Conservation (phyloP, 2,888 invertebrate genomes). For the Sphaerophoria rueppellii region DNA sequence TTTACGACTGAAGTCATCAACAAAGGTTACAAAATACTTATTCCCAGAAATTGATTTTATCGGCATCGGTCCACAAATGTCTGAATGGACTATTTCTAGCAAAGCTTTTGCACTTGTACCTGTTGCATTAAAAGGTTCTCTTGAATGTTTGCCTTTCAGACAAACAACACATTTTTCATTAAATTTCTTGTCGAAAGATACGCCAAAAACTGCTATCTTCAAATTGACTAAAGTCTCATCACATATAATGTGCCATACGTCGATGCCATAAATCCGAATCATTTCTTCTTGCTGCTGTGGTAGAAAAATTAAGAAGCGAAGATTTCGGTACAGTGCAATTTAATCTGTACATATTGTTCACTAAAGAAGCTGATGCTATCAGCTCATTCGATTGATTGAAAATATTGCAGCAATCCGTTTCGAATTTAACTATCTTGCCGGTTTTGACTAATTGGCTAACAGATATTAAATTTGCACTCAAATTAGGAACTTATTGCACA, state of each 20-base stretch:
- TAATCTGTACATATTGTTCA: slow-evolving; percentile 34
- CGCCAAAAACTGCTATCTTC: slow-evolving; percentile 1
- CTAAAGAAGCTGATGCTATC: slow-evolving; percentile 40
- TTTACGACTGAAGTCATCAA: not conserved
- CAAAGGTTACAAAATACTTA: not conserved
- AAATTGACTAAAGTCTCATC: slow-evolving; percentile 65
- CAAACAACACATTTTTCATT: slow-evolving; percentile 41
- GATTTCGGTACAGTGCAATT: not conserved
- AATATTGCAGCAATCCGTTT: slow-evolving; percentile 47
- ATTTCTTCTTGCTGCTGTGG: slow-evolving; percentile 23
- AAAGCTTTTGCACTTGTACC: slow-evolving; percentile 13
- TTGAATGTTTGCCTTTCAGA: slow-evolving; percentile 19
- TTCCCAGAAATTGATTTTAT: not conserved
- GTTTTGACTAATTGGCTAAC: slow-evolving; percentile 46
- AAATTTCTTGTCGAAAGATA: slow-evolving; percentile 38
- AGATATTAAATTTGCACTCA: slow-evolving; percentile 38
- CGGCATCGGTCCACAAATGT: slow-evolving; percentile 15
- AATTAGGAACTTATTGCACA: slow-evolving; percentile 12
- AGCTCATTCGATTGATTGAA: slow-evolving; percentile 24
- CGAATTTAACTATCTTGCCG: slow-evolving; percentile 49
- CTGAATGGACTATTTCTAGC: slow-evolving; percentile 24
- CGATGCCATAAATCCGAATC: slow-evolving; percentile 72
- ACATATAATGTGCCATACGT: no score
- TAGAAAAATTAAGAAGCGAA: not conserved
- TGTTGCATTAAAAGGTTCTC: not conserved